These are phyloP conservation scores for Sphaeridia pumilis DNA, from an alignment of 2,888 invertebrate genomes.

Conservation along the genomic window DNA sequence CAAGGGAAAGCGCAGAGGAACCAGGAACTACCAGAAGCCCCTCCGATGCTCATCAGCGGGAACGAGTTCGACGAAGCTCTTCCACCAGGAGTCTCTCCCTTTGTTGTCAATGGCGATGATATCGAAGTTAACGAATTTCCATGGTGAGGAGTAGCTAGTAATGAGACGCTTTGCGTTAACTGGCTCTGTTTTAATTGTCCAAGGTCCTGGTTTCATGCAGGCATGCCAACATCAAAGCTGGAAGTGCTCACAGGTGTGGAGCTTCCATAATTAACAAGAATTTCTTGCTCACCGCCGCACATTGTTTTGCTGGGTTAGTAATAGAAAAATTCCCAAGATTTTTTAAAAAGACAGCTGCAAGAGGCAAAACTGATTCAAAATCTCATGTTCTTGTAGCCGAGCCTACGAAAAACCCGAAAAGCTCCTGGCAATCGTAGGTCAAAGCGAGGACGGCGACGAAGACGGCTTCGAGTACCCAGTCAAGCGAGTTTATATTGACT, in stretches of 20 bases:
- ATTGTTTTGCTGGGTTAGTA: slow-evolving; percentile 26
- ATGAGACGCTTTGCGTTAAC: not conserved
- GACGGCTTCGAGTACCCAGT: slow-evolving; percentile 24
- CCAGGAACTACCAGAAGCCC: no score
- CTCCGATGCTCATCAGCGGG: not conserved
- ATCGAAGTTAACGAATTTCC: slow-evolving; percentile 29
- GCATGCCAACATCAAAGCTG: slow-evolving; percentile 24
- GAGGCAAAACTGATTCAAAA: not conserved
- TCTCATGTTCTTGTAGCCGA: slow-evolving; percentile 5
- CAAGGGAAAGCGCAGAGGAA: no score
- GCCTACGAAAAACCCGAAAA: slow-evolving; percentile 20
- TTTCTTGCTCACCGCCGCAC: slow-evolving; percentile 29
- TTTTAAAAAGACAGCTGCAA: not conserved
- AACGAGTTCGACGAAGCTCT: no score
- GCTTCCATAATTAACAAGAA: slow-evolving; percentile 26
- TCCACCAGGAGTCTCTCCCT: slow-evolving; percentile 12
- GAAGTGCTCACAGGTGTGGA: slow-evolving; percentile 28
- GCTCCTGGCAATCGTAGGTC: slow-evolving; percentile 26
- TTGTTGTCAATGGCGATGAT: slow-evolving; percentile 29
- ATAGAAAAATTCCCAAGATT: not conserved
- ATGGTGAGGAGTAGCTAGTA: slow-evolving; percentile 20
- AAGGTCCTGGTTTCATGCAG: not conserved
- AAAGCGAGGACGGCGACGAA: slow-evolving; percentile 21
- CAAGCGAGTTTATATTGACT: slow-evolving; percentile 26
- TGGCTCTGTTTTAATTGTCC: not conserved